Evolutionary conservation across 92 coral and sea anemone genomes (phyloP).

Genomic region (Zoanthus solanderi): DNA sequence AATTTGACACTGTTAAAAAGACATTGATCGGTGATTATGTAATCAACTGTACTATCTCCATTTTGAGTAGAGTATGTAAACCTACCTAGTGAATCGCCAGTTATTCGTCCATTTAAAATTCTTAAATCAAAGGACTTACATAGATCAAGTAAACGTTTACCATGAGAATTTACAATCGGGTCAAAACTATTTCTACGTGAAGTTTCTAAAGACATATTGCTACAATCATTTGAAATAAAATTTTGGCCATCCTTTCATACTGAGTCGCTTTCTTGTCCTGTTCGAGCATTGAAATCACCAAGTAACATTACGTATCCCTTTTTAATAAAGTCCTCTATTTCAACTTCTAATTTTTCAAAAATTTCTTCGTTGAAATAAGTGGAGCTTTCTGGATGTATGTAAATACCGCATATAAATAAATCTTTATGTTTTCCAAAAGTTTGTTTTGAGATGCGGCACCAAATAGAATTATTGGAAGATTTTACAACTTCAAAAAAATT

Average conservation of each 20-base stretch:
- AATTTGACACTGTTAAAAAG: slow-evolving; percentile 40
- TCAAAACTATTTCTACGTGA: slow-evolving; percentile 50
- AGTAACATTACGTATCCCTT: slow-evolving; percentile 51
- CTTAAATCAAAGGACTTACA: slow-evolving; percentile 56
- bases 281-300: slow-evolving; percentile 64
- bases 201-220: slow-evolving; percentile 18
- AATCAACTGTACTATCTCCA: slow-evolving; percentile 61
- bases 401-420: slow-evolving; percentile 52
- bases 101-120: slow-evolving; percentile 61
- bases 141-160: slow-evolving; percentile 45
- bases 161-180: slow-evolving; percentile 42
- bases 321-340: background rate
- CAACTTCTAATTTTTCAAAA: slow-evolving; percentile 54
- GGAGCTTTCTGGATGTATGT: slow-evolving; percentile 37
- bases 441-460: background rate
- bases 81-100: slow-evolving; percentile 64
- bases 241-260: slow-evolving; percentile 55
- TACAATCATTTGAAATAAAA: slow-evolving; percentile 49
- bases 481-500: slow-evolving; percentile 39
- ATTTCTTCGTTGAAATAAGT: slow-evolving; percentile 50
- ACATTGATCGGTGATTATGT: slow-evolving; percentile 49
- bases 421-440: slow-evolving; percentile 38
- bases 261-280: slow-evolving; percentile 29
- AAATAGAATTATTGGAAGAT: background rate
- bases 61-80: slow-evolving; percentile 32